A percentile compares a stretch with the other conserved stretches of the same genome.
These are phyloP conservation scores for Turnix velox DNA, from an alignment of 2,113 vertebrate species.

Conservation along the genomic window DNA sequence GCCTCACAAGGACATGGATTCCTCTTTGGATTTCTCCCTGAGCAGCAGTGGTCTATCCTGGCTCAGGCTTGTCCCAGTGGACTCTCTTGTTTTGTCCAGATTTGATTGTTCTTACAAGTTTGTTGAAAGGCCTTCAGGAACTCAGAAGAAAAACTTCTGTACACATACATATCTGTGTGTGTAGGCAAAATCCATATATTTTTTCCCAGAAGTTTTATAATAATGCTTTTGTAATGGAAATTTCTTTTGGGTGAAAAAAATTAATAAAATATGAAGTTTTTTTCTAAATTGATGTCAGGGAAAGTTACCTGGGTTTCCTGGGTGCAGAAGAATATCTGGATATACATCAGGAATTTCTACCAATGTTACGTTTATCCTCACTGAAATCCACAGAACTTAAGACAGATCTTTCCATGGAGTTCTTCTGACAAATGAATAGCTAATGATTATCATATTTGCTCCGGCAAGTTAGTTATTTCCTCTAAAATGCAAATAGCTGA, in stretches of 20 bases:
- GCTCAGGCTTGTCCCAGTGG: not conserved
- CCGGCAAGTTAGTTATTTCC: not conserved
- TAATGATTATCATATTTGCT: not conserved
- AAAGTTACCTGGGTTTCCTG: not conserved
- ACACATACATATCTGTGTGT: fast-evolving
- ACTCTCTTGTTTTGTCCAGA: not conserved
- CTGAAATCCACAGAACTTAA: not conserved
- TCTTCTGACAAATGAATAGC: not conserved
- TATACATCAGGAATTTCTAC: not conserved
- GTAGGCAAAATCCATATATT: not conserved
- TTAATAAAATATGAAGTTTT: constrained; percentile 12
- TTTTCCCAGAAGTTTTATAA: not conserved
- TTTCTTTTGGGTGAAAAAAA: not conserved
- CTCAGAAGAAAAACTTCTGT: not conserved
- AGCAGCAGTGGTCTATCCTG: not conserved
- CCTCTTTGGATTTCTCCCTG: not conserved
- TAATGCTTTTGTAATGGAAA: constrained; percentile 9
- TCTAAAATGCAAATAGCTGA: not conserved
- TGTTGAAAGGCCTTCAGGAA: not conserved
- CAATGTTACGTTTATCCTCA: not conserved
- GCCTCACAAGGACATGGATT: not conserved
- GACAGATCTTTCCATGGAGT: not conserved
- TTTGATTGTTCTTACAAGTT: not conserved
- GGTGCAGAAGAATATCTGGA: not conserved
- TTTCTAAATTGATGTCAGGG: not conserved